Evolutionary conservation across 92 coral and sea anemone species (phyloP), one percentile per base, ranked within the genome.

Genomic region (Bergia sp.): DNA sequence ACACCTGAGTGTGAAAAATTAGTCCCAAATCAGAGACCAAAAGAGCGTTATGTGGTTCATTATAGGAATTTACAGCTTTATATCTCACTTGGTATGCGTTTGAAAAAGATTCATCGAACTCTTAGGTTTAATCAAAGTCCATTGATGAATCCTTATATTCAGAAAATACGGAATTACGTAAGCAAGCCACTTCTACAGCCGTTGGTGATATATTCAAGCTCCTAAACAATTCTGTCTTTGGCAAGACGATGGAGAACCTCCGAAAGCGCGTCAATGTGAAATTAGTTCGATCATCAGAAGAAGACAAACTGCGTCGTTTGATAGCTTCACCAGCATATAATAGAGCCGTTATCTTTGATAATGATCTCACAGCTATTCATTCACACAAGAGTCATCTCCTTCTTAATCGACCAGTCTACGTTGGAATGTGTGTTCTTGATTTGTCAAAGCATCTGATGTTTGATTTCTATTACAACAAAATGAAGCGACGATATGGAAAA

Each of bases 131-230:
- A 1, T n/a, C 91, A 88, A 45, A 36, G 55, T 15, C 79, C 91
- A 13, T 84, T 90, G 91, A 89, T 89, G 89, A 16, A 84, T 61
- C 82, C 91, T 16, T 89, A 89, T 73, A 89, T 89, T 21, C 37
- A 7, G 40, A n/a, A 21, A 89, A 84, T 81, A 89, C 89, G 2
- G 72, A 89, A 50, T 13, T 65, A 10, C 80, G 89, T 2, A 89
- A 64, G 29, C 16, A 67, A 41, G 88, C 86, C 15, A 81, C 57
- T 53, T 13, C 0, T 5, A 37, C 7, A 6, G 37, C 29, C 16
- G 69, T 37, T 16, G 15, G 43, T 8, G 61, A 55, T 67, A n/a
- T n/a, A n/a, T n/a, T n/a, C n/a, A n/a, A n/a, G n/a, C 23, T 67
- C 1, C 9, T 57, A 18, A 57, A 86, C 42, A 86, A 87, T 77